Evolutionary conservation across 1,140 invertebrate genomes (phyloP).

Genomic region (Conus ventricosus): DNA sequence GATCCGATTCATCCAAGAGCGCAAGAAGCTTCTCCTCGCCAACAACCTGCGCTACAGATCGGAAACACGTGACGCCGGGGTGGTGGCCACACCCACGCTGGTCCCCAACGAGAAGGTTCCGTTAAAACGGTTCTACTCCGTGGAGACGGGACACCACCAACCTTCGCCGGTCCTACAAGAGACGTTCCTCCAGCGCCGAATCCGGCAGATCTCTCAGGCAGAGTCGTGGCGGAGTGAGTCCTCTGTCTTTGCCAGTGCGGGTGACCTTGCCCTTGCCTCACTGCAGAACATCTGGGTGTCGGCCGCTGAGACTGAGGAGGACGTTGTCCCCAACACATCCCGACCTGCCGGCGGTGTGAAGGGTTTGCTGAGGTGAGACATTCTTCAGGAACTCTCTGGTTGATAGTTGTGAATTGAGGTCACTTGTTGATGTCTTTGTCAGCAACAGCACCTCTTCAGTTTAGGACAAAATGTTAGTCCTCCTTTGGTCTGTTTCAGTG

Average conservation of each 20-base stretch:
- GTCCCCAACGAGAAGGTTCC: constrained; percentile 15
- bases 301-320: constrained; percentile 3
- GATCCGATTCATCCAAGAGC: constrained; percentile 21
- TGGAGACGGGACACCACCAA: background rate
- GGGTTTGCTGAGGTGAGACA: background rate
- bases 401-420: background rate
- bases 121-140: constrained; percentile 24
- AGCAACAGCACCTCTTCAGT: background rate
- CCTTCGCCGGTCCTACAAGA: background rate
- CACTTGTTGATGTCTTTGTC: background rate
- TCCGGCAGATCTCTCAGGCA: constrained; percentile 28
- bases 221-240: constrained; percentile 29
- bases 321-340: background rate
- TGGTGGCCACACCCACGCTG: background rate
- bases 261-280: constrained; percentile 41
- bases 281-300: constrained; percentile 38
- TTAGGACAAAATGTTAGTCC: too few species aligned
- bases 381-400: background rate
- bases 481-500: too few species aligned
- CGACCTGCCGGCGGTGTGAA: background rate
- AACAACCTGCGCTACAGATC: constrained; percentile 37
- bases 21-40: constrained; percentile 32
- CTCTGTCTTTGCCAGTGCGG: constrained; percentile 39
- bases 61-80: constrained; percentile 4
- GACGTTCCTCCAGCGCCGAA: constrained; percentile 3